A percentile compares a stretch with the other conserved stretches of the same genome.
phyloP scores from a whole-genome alignment of 2,797 vertebrate genomes.

The Rhynchotus rufescens region DNA sequence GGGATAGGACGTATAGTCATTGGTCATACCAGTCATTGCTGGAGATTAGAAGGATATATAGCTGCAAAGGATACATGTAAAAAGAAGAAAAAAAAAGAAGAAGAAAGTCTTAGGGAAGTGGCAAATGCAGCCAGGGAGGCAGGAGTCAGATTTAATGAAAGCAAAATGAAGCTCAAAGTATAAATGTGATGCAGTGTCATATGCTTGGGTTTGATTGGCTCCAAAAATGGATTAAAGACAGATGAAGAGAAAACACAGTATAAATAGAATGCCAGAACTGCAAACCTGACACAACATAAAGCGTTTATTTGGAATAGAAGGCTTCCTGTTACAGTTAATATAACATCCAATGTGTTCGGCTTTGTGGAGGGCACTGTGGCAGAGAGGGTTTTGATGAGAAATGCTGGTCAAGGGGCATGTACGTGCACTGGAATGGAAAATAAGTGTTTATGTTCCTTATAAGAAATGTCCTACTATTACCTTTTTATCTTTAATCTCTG shows the following conservation, averaged over 20 bases:
- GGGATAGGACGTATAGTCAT: neutral
- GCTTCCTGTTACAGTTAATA: neutral
- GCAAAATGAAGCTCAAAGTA: constrained; percentile 47
- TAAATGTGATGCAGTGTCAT: neutral
- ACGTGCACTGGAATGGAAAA: neutral
- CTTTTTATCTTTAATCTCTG: neutral
- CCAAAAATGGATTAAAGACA: constrained; percentile 54
- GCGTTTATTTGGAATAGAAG: constrained; percentile 1
- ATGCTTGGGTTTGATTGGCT: constrained; percentile 21
- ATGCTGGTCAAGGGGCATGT: neutral
- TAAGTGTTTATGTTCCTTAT: neutral
- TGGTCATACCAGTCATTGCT: neutral
- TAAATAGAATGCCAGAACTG: neutral
- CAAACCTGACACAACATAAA: constrained; percentile 12
- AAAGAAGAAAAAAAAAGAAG: neutral
- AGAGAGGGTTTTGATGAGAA: neutral
- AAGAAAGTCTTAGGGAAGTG: neutral
- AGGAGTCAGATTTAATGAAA: constrained; percentile 52
- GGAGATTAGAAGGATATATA: neutral
- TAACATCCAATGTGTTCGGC: neutral
- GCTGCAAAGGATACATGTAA: neutral
- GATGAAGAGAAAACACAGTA: neutral
- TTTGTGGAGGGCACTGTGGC: neutral
- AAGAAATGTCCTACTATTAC: neutral
- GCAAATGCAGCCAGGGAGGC: neutral